Conservation (phyloP, 2,888 invertebrate species). For the Drosophila diplacantha region DNA sequence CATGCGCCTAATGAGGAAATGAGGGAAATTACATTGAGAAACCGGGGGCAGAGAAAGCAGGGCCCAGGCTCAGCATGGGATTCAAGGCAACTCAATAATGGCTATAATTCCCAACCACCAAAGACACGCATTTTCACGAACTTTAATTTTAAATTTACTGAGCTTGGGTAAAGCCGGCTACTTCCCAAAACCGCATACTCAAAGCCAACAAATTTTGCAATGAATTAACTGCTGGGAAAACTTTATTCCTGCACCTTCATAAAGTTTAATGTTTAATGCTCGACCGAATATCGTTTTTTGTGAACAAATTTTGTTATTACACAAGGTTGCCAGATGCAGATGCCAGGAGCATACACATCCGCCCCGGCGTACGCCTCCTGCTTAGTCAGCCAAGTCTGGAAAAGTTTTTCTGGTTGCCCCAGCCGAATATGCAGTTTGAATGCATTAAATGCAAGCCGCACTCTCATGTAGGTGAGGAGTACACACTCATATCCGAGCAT, state of each 20-base stretch:
- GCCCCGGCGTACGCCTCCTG: constrained; percentile 12
- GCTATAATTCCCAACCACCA: background rate
- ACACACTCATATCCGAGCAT: constrained; percentile 19
- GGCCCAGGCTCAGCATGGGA: background rate
- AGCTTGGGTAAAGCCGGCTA: background rate
- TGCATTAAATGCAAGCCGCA: constrained; percentile 48
- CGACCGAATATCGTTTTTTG: constrained; percentile 25
- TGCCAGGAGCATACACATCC: constrained; percentile 15
- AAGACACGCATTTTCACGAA: background rate
- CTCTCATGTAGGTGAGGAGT: constrained; percentile 34
- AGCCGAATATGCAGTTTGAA: constrained; percentile 45
- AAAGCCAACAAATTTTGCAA: constrained; percentile 5
- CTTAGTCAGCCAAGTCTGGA: constrained; percentile 54
- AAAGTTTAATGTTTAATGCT: constrained; percentile 24
- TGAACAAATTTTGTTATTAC: constrained; percentile 29
- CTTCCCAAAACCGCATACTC: background rate
- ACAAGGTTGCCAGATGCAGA: constrained; percentile 33
- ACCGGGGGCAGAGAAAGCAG: constrained; percentile 1
- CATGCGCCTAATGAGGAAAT: constrained; percentile 47
- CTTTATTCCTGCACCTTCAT: background rate
- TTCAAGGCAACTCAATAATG: background rate
- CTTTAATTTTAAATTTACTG: background rate
- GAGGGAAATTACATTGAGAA: constrained; percentile 14
- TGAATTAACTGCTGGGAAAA: constrained; percentile 12
- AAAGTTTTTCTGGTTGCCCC: constrained; percentile 54